A percentile compares a stretch with the other conserved stretches of the same genome.
phyloP scores from a whole-genome alignment of 2,113 vertebrate genomes.

The Harpagus bidentatus region DNA sequence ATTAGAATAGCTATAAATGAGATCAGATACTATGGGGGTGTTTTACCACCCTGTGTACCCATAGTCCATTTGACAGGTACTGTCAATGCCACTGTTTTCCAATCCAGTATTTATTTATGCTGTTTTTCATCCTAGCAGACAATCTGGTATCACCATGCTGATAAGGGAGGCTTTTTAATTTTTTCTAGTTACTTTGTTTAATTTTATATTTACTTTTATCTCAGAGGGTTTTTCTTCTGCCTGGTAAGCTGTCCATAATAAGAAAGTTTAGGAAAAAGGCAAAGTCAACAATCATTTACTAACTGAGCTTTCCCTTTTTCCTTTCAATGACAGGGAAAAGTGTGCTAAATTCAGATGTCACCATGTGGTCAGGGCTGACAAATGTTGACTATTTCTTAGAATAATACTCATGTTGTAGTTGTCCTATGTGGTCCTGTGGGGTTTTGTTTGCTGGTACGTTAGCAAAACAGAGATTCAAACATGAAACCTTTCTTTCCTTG shows the following conservation, averaged over 20 bases:
- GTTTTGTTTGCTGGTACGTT: constrained; percentile 19
- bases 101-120: not conserved
- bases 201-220: not conserved
- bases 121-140: not conserved
- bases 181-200: not conserved
- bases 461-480: constrained; percentile 24
- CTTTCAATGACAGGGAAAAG: not conserved
- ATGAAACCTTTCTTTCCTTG: not conserved
- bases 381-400: constrained; percentile 15
- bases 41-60: not conserved
- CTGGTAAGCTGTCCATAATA: not conserved
- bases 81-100: not conserved
- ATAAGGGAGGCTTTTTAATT: not conserved
- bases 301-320: not conserved
- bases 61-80: not conserved
- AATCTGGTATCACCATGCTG: not conserved
- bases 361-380: not conserved
- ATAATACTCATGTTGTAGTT: not conserved
- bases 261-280: not conserved
- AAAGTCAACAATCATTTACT: not conserved
- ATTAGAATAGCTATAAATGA: not conserved
- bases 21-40: not conserved
- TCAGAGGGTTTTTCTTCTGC: not conserved
- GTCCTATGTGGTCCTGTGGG: not conserved
- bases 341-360: constrained; percentile 1